Evolutionary conservation across 1,140 invertebrate genomes (phyloP), one percentile per base, ranked within the genome.

Genomic region (Bilobella aurantiaca): DNA sequence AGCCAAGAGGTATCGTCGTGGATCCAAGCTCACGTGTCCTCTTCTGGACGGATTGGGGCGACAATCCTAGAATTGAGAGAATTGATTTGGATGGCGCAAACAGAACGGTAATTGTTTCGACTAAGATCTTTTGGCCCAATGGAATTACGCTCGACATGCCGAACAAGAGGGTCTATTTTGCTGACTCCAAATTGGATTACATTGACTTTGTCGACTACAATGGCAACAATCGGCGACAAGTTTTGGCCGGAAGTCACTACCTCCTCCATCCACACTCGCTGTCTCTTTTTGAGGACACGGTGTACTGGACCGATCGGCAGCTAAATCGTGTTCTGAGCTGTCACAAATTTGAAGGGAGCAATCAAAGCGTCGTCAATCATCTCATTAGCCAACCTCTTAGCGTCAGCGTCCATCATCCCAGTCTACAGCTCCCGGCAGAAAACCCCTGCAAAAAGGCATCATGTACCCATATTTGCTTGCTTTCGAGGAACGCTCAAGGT

Each of bases 201-300:
- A 99, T 99, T 57, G 96, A 98, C 76, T 98, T 95, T 75, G 97
- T 94, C 74, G 88, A 96, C 73, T 99, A 99, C 77, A 91, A 98
- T 74, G 96, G 96, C 21, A 86, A 84, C 0, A 89, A 89, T 3
- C 79, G 94, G 30, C 87, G 90, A 64, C 91, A 96, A 79, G 79
- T 93, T 0, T 76, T 95, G 28, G 86, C 90, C 5, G 86, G 86
- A 21, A 91, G 88, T 65, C 89, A 96, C 76, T 97, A 97, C 74
- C 78, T 97, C 0, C 78, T 96, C 0, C 96, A 98, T 81, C 95
- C 96, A 0, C 95, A 98, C 79, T 96, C 93, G 0, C 77, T 99
- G 5, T 92, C 94, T 0, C 79, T 98, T 0, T 93, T 92, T 73
- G 89, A 91, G 57, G 63, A 65, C 32, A 69, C 87, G 0, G 80